Percentiles rank a stretch among this genome's conserved stretches.
These are phyloP conservation scores for Australoheros facetus DNA, from an alignment of 2,797 vertebrate species.

Conservation along the genomic window DNA sequence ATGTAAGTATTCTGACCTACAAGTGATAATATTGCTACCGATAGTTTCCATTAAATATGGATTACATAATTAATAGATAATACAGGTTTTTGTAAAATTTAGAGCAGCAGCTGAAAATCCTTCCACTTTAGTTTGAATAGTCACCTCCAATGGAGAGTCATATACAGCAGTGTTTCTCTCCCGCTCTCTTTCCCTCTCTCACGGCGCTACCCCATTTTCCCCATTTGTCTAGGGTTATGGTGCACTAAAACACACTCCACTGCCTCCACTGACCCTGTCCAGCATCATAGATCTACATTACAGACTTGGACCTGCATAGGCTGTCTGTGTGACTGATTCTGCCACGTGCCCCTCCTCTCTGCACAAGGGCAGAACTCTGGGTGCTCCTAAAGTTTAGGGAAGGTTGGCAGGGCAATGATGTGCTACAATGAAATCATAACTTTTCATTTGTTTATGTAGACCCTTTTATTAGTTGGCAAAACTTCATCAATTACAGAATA, in stretches of 20 bases:
- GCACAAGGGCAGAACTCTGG: conserved; percentile 60
- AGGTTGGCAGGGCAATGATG: neutral
- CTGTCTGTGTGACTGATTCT: conserved; percentile 66
- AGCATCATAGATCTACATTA: conserved; percentile 69
- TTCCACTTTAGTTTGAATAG: conserved; percentile 5
- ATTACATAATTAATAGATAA: neutral
- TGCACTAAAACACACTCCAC: conserved; percentile 70
- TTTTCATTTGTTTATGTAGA: conserved; percentile 27
- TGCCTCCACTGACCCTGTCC: conserved; percentile 69
- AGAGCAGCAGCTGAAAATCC: neutral
- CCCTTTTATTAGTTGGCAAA: conserved; percentile 20
- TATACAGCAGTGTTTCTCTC: neutral
- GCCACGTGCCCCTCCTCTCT: conserved; percentile 11
- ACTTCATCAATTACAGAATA: conserved; percentile 28
- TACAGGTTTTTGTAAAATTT: neutral
- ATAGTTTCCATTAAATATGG: neutral
- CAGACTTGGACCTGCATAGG: conserved; percentile 48
- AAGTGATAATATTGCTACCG: conserved; percentile 18
- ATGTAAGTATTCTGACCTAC: conserved; percentile 18
- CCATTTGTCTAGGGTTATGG: conserved; percentile 68
- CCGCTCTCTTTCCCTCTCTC: neutral
- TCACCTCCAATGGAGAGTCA: conserved; percentile 9
- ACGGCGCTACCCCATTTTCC: conserved; percentile 16
- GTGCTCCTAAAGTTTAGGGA: conserved; percentile 48
- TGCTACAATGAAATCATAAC: conserved; percentile 5